Evolutionary conservation across 64 coral and sea anemone genomes (phyloP), one percentile per base, ranked within the genome.

Genomic region (Montipora foliosa): DNA sequence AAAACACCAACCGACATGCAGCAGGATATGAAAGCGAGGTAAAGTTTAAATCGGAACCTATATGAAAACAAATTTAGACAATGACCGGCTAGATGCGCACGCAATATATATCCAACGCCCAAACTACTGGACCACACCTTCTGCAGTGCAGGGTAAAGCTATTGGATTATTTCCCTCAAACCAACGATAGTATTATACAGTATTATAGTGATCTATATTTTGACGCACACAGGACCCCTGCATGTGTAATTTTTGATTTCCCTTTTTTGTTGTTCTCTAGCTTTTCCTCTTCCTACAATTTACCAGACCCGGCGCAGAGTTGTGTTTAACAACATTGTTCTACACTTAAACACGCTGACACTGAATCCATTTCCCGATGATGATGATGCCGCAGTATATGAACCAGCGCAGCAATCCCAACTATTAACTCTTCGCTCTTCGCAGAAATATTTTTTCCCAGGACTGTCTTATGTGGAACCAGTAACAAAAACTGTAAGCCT

Each of bases 371-470:
- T 98, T 67, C 94, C 94, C 15, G 81, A 93, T 8, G 48, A 82
- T 45, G 76, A 90, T 2, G 96, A 98, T 47, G 21, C 7, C 16
- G 88, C 95, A 3, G 75, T 95, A 5, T 98, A 98, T 68, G 96
- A 98, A 62, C 73, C 94, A 2, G 59, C 82, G 6, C 70, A 95
- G 71, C 96, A 95, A 67, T 88, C 94, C 12, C 79, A 95, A 17
- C 82, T 98, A 7, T 61, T 98, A 25, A 98, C 96, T 7, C 82
- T 98, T 1, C 76, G 94, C 8, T 93, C 96, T 2, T 90, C 96
- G 15, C 96, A 98, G 78, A 98, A 98, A 84, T 98, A 98, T 64
- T 98, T 98, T 68, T 88, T 95, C 67, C 96, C 94, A 6, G 90
- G 87, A 3, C 94, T 90, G 45, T 98, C 96, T 10, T 89, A 90